Percentiles rank a stretch among this genome's conserved stretches.
These are phyloP conservation scores for Apaloderma vittatum DNA, from an alignment of 2,113 vertebrate genomes.

Conservation along the genomic window DNA sequence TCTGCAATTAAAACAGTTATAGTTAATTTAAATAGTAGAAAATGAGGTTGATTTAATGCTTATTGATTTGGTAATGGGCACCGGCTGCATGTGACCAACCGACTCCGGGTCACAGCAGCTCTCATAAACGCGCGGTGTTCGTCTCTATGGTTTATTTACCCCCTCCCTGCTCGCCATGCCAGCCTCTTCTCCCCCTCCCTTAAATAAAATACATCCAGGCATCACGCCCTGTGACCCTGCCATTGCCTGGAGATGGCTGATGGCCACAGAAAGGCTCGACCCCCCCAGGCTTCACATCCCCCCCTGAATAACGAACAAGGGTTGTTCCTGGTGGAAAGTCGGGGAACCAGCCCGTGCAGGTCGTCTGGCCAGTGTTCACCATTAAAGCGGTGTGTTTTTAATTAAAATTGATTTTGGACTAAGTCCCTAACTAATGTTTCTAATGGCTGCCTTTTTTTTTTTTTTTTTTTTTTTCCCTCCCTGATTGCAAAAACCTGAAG, in stretches of 20 bases:
- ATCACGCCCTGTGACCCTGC: not conserved
- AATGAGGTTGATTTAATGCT: conserved; percentile 71
- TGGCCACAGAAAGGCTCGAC: not conserved
- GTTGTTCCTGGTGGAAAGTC: not conserved
- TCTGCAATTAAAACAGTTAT: conserved; percentile 74
- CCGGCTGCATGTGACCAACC: conserved; percentile 56
- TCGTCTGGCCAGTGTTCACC: conserved; percentile 37
- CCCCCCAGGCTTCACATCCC: not conserved
- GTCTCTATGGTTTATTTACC: not conserved
- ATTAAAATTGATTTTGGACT: conserved; percentile 81
- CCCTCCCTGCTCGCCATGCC: accelerated
- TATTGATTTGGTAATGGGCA: conserved; percentile 68
- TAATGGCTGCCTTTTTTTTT: conserved; percentile 57
- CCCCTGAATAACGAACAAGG: not conserved
- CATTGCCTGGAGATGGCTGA: not conserved
- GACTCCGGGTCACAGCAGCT: conserved; percentile 50
- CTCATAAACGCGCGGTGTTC: not conserved
- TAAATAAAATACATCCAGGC: not conserved
- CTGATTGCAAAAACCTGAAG: conserved; percentile 42
- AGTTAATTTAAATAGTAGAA: conserved; percentile 76
- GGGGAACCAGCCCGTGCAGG: not conserved
- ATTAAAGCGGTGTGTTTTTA: conserved; percentile 59
- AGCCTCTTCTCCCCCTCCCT: not conserved
- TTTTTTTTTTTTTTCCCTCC: not conserved
- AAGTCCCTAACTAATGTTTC: conserved; percentile 66